Evolutionary conservation across 1,140 invertebrate species (phyloP), one percentile per base, ranked within the genome.

Genomic region (Carcinoscorpius rotundicauda): DNA sequence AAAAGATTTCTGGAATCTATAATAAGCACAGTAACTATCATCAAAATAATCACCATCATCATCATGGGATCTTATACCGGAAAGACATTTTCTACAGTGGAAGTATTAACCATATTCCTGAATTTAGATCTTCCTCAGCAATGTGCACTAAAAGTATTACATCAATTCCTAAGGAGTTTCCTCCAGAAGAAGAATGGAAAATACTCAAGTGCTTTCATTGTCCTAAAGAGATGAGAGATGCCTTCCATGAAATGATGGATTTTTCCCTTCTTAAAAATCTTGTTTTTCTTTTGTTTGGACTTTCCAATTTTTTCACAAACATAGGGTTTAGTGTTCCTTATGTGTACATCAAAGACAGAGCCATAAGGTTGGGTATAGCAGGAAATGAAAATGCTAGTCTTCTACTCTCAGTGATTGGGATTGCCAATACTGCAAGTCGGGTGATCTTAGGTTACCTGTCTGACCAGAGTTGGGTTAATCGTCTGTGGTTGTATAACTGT

Each of bases 241-340:
- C 75, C 6, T 71, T 80, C 6, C 72, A 70, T 51, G 74, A 81
- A 61, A 79, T 79, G 86, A 81, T 96, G 69, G 88, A 95, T 73
- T 79, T 95, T 62, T 83, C 97, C 51, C 81, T 71, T 61, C 79
- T 97, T 3, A 84, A 84, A 64, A 88, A 97, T 77, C 82, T 85
- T 4, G 81, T 95, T 67, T 97, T 97, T 74, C 80, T 97, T 65
- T 77, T 97, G 62, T 98, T 97, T 77, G 86, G 86, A 29, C 64
- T 93, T 51, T 97, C 93, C 49, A 98, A 98, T 77, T 94, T 98
- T 75, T 85, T 91, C 73, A 97, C 93, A 5, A 94, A 89, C 74
- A 89, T 98, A 71, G 95, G 94, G 55, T 98, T 97, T 80, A 94
- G 97, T 76, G 85, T 96, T 72, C 94, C 94, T 62, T 91, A 94